Evolutionary conservation across 1,140 invertebrate genomes (phyloP).

Genomic region (Drosophila parvula): DNA sequence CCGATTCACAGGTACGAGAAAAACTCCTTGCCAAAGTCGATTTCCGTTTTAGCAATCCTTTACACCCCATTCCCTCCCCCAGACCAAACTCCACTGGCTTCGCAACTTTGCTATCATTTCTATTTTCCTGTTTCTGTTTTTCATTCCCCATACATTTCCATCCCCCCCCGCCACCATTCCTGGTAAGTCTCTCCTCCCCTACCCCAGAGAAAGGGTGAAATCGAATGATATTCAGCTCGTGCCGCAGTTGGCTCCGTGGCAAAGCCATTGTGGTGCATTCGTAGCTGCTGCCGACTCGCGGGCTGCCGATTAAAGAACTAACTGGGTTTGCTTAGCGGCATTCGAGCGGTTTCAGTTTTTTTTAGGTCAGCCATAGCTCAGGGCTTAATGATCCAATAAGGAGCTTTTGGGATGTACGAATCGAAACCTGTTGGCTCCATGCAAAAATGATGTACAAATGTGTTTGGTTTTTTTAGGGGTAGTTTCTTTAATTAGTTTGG

Average conservation of each 20-base stretch:
- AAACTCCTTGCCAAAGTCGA: conserved; percentile 78
- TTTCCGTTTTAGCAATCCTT: conserved; percentile 62
- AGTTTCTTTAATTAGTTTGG: not conserved
- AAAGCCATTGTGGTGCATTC: conserved; percentile 48
- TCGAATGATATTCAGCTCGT: conserved; percentile 49
- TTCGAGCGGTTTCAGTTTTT: conserved; percentile 12
- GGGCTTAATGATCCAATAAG: conserved; percentile 28
- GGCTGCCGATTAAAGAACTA: conserved; percentile 28
- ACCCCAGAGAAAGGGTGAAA: conserved; percentile 22
- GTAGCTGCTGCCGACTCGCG: conserved; percentile 26
- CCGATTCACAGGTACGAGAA: conserved; percentile 61
- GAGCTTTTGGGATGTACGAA: conserved; percentile 12
- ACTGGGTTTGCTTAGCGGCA: conserved; percentile 24
- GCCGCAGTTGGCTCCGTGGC: conserved; percentile 27
- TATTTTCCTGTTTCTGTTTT: conserved; percentile 71
- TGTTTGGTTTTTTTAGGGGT: not conserved
- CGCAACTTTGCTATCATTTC: conserved; percentile 72
- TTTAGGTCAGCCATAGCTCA: conserved; percentile 28
- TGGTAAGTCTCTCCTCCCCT: not conserved
- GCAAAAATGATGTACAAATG: not conserved
- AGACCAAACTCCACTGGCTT: not conserved
- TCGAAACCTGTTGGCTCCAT: conserved; percentile 31
- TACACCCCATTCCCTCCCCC: not conserved
- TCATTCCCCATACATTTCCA: conserved; percentile 49
- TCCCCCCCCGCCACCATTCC: not conserved